A percentile compares a stretch with the other conserved stretches of the same genome.
phyloP scores from a whole-genome alignment of 2,888 invertebrate genomes.

The Ichneumoninae sp. region DNA sequence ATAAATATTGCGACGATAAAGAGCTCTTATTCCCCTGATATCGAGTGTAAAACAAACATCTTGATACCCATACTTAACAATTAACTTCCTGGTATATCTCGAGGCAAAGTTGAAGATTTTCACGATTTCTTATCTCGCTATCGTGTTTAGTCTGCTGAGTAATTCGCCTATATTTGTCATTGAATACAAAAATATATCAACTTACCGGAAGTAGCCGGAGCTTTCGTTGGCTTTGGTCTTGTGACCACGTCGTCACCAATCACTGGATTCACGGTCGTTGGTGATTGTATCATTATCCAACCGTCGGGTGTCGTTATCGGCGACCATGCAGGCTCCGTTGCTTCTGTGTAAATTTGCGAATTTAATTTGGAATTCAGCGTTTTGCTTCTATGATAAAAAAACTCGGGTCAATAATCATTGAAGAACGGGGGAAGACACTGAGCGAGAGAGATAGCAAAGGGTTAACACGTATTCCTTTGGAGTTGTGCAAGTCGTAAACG shows the following conservation, averaged over 20 bases:
- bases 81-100: slow-evolving; percentile 32
- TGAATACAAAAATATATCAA: not conserved
- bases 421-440: not conserved
- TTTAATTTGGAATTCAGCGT: slow-evolving; percentile 18
- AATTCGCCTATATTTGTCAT: not conserved
- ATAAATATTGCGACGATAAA: slow-evolving; percentile 16
- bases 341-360: slow-evolving; percentile 82
- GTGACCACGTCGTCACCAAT: slow-evolving; percentile 67
- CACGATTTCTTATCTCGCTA: not conserved
- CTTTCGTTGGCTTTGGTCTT: slow-evolving; percentile 73
- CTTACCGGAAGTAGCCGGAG: slow-evolving; percentile 71
- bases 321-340: slow-evolving; percentile 85
- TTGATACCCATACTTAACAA: slow-evolving; percentile 7
- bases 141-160: not conserved
- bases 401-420: not conserved
- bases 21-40: not conserved
- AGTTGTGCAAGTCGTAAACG: slow-evolving; percentile 11
- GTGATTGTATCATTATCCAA: slow-evolving; percentile 87
- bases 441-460: not conserved
- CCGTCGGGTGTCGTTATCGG: slow-evolving; percentile 89
- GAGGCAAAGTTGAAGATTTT: slow-evolving; percentile 28
- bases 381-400: not conserved
- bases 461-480: not conserved
- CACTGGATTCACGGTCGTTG: slow-evolving; percentile 77
- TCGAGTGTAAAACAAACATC: slow-evolving; percentile 18